A percentile compares a stretch with the other conserved stretches of the same genome.
These are phyloP conservation scores for Epirrhoe alternata DNA, from an alignment of 2,888 invertebrate genomes.

Conservation along the genomic window DNA sequence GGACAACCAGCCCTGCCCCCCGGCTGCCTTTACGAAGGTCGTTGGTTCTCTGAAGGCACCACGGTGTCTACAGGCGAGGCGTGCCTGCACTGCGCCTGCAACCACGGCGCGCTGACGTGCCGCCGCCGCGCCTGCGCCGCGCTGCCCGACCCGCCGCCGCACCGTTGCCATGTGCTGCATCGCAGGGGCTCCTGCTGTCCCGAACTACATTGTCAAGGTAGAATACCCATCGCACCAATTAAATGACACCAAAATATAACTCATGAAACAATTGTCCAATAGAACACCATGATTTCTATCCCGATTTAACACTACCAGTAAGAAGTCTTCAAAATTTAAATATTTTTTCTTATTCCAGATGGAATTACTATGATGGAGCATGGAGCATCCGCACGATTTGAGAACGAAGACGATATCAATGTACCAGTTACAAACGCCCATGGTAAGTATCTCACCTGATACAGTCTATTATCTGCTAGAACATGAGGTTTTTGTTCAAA, in stretches of 20 bases:
- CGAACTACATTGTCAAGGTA: constrained; percentile 90
- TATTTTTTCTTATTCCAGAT: constrained; percentile 51
- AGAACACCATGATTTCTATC: not conserved
- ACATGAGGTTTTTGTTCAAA: not conserved
- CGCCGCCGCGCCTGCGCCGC: constrained; percentile 91
- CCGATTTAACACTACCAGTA: not conserved
- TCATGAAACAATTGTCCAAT: not conserved
- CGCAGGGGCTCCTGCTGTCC: constrained; percentile 90
- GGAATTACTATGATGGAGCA: constrained; percentile 63
- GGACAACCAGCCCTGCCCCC: constrained; percentile 43
- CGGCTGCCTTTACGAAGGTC: constrained; percentile 90
- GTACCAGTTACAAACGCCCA: constrained; percentile 54
- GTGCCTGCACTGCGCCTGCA: constrained; percentile 92
- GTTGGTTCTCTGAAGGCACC: constrained; percentile 87
- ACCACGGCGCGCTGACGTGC: constrained; percentile 89
- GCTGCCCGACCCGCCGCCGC: constrained; percentile 90
- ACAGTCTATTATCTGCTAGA: not conserved
- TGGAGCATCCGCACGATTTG: constrained; percentile 55
- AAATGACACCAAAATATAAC: not conserved
- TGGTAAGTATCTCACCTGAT: constrained; percentile 51
- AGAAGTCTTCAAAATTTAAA: not conserved
- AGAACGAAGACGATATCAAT: constrained; percentile 50
- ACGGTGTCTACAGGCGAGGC: constrained; percentile 89
- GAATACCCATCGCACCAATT: constrained; percentile 16
- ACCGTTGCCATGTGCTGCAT: constrained; percentile 89